A percentile compares a stretch with the other conserved stretches of the same genome.
phyloP scores from a whole-genome alignment of 2,888 invertebrate species.

The Leistus spinibarbis region DNA sequence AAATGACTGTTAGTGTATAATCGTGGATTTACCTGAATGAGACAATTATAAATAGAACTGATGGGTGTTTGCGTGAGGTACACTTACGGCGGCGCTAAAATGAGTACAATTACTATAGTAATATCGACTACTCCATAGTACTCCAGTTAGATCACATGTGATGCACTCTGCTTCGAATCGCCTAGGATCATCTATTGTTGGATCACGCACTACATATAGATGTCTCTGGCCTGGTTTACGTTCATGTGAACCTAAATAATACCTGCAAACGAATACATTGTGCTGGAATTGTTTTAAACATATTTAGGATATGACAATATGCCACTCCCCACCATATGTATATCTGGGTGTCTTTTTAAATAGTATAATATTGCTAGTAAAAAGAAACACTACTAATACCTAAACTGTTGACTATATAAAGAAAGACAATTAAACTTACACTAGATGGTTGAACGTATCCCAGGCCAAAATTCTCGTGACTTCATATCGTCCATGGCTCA shows the following conservation, averaged over 20 bases:
- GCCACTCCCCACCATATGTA: no score
- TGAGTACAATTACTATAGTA: conserved; percentile 87
- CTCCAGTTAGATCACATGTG: conserved; percentile 79
- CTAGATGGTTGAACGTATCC: conserved; percentile 82
- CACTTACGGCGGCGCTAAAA: conserved; percentile 76
- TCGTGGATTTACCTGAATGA: conserved; percentile 30
- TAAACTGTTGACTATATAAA: neutral
- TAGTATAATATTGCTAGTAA: no score
- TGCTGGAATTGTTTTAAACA: no score
- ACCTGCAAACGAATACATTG: conserved; percentile 48
- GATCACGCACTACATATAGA: conserved; percentile 84
- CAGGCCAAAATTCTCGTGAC: conserved; percentile 81
- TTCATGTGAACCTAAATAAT: conserved; percentile 76
- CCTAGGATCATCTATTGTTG: conserved; percentile 69
- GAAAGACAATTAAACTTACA: conserved; percentile 60
- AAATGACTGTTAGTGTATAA: conserved; percentile 18
- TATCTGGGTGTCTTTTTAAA: no score
- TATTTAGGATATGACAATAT: no score
- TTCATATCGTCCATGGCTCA: conserved; percentile 86
- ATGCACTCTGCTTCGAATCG: conserved; percentile 81
- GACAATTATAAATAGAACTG: neutral
- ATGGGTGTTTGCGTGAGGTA: neutral
- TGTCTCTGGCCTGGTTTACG: conserved; percentile 85
- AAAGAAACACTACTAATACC: neutral
- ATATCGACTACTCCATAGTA: conserved; percentile 78